These are phyloP conservation scores for Apostichopus parvimensis DNA, from an alignment of 35 echinoderm and acorn worm species.

Conservation along the genomic window DNA sequence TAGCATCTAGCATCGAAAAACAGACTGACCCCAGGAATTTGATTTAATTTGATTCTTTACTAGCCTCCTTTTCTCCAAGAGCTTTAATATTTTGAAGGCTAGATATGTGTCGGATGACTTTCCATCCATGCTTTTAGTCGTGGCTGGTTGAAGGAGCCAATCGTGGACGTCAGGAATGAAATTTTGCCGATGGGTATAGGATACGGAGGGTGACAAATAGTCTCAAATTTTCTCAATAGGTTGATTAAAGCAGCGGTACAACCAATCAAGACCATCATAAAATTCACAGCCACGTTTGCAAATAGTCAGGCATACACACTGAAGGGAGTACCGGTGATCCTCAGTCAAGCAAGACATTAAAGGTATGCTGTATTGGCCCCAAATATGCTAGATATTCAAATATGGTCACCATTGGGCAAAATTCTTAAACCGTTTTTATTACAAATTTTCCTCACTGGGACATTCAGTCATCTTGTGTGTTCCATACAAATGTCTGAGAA, in stretches of 20 bases:
- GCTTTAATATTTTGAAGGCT: background rate
- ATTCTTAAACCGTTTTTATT: too few relatives aligned
- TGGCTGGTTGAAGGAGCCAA: background rate
- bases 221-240: background rate
- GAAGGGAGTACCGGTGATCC: too few relatives aligned
- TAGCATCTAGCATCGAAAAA: background rate
- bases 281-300: background rate
- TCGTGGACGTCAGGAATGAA: background rate
- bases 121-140: background rate
- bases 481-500: too few relatives aligned
- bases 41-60: constrained; percentile 1
- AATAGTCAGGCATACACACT: too few relatives aligned
- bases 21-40: constrained; percentile 22
- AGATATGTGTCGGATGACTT: background rate
- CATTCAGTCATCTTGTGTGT: too few relatives aligned
- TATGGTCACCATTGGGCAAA: too few relatives aligned
- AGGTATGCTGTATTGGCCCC: too few relatives aligned
- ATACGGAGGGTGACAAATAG: constrained; percentile 47
- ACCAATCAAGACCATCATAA: background rate
- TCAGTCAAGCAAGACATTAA: too few relatives aligned
- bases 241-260: constrained; percentile 25
- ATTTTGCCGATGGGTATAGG: constrained; percentile 10
- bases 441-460: too few relatives aligned
- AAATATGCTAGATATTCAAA: too few relatives aligned
- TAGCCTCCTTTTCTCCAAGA: background rate